These are phyloP conservation scores for Leucophenga varia DNA, from an alignment of 1,140 invertebrate genomes.

Conservation along the genomic window DNA sequence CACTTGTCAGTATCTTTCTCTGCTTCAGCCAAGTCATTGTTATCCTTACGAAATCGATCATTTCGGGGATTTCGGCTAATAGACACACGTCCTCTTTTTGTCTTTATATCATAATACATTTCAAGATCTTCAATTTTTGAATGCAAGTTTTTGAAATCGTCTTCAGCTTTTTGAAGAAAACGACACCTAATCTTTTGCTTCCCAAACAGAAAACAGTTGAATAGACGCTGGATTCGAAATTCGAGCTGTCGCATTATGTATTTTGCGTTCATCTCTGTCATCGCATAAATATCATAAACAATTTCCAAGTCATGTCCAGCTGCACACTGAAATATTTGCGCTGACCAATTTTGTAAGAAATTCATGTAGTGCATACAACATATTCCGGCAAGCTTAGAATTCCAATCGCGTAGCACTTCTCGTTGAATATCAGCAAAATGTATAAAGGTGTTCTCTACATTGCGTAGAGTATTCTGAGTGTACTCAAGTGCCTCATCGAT, in stretches of 20 bases:
- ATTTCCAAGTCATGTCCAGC: conserved; percentile 18
- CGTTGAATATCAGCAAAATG: conserved; percentile 36
- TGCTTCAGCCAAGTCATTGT: too few relatives aligned
- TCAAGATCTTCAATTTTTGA: conserved; percentile 35
- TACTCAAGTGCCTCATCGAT: conserved; percentile 41
- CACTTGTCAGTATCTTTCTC: conserved; percentile 11
- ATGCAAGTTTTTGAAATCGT: conserved; percentile 32
- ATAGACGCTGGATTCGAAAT: conserved; percentile 40
- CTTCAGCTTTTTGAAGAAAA: conserved; percentile 34
- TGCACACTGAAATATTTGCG: conserved; percentile 37
- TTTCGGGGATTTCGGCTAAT: conserved; percentile 3
- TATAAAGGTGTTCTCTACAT: conserved; percentile 25
- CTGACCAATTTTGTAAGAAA: conserved; percentile 36
- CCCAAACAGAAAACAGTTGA: conserved; percentile 39
- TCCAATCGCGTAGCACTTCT: conserved; percentile 28
- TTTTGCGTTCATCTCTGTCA: conserved; percentile 36
- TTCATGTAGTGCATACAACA: conserved; percentile 37
- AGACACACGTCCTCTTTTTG: conserved; percentile 21
- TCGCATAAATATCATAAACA: conserved; percentile 36
- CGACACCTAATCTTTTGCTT: conserved; percentile 29
- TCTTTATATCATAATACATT: conserved; percentile 36
- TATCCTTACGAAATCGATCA: too few relatives aligned
- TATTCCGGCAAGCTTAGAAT: conserved; percentile 22
- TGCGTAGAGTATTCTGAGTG: conserved; percentile 23
- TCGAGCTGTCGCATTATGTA: conserved; percentile 40